A percentile compares a stretch with the other conserved stretches of the same genome.
Conservation (phyloP, 2,797 vertebrate genomes). For the Austrolebias charrua region DNA sequence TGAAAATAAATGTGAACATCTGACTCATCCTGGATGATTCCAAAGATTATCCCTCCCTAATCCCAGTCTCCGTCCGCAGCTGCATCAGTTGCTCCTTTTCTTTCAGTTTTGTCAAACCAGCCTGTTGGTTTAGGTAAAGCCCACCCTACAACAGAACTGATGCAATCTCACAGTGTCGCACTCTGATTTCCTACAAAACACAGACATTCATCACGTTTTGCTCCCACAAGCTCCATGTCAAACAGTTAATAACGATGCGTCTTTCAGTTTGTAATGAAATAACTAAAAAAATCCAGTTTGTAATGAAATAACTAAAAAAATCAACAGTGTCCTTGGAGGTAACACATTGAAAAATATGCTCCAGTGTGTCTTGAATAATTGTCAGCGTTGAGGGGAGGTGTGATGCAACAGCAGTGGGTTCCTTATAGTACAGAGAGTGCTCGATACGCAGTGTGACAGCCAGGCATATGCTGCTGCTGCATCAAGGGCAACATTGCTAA, state of each 20-base stretch:
- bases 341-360: not conserved
- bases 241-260: not conserved
- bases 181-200: not conserved
- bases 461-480: not conserved
- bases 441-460: not conserved
- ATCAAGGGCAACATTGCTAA: constrained; percentile 6
- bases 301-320: not conserved
- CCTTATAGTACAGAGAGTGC: not conserved
- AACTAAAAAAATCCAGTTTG: not conserved
- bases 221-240: not conserved
- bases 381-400: not conserved
- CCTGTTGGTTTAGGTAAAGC: not conserved
- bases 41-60: not conserved
- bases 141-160: too few relatives aligned
- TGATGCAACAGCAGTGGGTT: not conserved
- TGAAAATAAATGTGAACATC: not conserved
- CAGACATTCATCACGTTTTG: not conserved
- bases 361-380: not conserved
- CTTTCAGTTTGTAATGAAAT: not conserved
- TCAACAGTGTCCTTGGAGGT: not conserved
- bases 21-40: not conserved
- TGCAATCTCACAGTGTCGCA: not conserved
- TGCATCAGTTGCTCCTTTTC: constrained; percentile 1
- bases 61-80: not conserved
- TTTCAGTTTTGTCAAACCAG: not conserved